Percentiles rank a stretch among this genome's conserved stretches.
phyloP scores from a whole-genome alignment of 2,113 vertebrate genomes.

The Lathamus discolor region DNA sequence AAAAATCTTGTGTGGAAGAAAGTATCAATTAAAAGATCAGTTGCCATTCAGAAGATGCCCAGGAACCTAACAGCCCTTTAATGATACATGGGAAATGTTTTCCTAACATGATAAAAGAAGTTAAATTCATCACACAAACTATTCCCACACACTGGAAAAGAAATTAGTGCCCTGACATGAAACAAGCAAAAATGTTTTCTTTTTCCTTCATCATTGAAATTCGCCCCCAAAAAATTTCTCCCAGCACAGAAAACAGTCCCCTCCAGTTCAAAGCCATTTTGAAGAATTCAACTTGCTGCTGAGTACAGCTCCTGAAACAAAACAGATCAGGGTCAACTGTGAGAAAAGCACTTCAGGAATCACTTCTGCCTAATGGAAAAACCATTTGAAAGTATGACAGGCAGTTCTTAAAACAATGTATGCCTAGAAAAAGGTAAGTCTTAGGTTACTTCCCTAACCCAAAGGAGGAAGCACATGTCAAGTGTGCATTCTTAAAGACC shows the following conservation, averaged over 20 bases:
- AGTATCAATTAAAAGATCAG: background rate
- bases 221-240: background rate
- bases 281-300: background rate
- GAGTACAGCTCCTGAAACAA: background rate
- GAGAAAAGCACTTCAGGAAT: background rate
- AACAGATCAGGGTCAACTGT: background rate
- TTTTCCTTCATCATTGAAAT: background rate
- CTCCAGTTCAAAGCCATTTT: background rate
- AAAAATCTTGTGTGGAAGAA: background rate
- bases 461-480: background rate
- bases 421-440: constrained; percentile 18
- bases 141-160: background rate
- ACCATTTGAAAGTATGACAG: background rate
- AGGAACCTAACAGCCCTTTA: background rate
- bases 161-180: background rate
- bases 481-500: background rate
- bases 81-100: background rate
- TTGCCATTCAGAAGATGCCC: background rate
- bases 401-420: background rate
- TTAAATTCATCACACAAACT: background rate
- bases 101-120: background rate
- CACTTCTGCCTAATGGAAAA: constrained; percentile 19
- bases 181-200: background rate
- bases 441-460: background rate
- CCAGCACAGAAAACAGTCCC: background rate